phyloP scores from a whole-genome alignment of 2,113 vertebrate species.

The Piprites chloris region DNA sequence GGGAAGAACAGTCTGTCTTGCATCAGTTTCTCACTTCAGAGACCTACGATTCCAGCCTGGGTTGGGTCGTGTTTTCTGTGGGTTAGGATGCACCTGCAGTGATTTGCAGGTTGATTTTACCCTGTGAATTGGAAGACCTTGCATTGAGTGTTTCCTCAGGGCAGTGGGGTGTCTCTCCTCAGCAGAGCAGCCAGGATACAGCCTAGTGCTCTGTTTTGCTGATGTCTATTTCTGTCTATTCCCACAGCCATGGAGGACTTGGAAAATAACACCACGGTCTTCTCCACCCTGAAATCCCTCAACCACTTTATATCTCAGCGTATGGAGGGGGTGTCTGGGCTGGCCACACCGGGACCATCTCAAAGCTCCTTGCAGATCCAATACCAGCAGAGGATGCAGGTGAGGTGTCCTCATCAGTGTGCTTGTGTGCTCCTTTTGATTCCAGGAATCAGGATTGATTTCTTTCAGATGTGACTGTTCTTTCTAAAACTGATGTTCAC shows the following conservation, averaged over 20 bases:
- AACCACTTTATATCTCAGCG: conserved; percentile 85
- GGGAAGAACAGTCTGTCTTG: not conserved
- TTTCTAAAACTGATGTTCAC: not conserved
- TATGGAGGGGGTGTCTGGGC: conserved; percentile 57
- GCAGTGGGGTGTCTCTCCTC: not conserved
- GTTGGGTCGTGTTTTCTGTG: not conserved
- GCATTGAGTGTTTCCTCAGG: not conserved
- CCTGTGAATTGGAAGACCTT: not conserved
- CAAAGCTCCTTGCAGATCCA: conserved; percentile 77
- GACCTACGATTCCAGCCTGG: not conserved
- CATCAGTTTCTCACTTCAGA: not conserved
- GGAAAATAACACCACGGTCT: conserved; percentile 88
- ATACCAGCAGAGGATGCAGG: conserved; percentile 89
- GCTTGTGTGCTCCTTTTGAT: not conserved
- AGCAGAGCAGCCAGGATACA: not conserved
- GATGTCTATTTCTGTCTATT: not conserved
- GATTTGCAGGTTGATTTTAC: not conserved
- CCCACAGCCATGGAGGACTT: conserved; percentile 75
- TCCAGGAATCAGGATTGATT: not conserved
- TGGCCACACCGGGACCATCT: not conserved
- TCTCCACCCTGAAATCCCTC: conserved; percentile 87
- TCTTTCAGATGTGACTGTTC: not conserved
- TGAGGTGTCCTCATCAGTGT: conserved; percentile 4
- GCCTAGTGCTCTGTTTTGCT: not conserved
- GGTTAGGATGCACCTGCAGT: not conserved